Evolutionary conservation across 2,113 vertebrate species (phyloP), one percentile per base, ranked within the genome.

Genomic region (Garra rufa): DNA sequence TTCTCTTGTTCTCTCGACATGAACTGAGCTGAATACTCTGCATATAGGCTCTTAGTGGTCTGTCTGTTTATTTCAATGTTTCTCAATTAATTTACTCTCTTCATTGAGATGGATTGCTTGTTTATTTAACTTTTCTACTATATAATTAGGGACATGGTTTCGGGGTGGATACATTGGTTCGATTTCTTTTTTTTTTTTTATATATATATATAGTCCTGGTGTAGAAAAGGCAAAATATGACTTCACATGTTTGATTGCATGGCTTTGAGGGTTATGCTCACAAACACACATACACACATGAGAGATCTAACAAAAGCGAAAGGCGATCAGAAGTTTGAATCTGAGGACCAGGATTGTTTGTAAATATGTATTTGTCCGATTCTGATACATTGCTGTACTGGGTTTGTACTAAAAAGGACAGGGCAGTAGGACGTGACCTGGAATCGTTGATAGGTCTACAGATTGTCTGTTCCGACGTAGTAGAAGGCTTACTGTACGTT

Each of bases 311-410:
- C 38, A 82, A 34, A 76, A 46, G 26, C 10, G 43, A 57, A 67
- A 79, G 57, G 83, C 46, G 63, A 55, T 85, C 17, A 87, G 76
- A 46, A 86, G 74, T 90, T 88, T 91, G 74, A 85, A 90, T 84
- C 82, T 26, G 76, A 86, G 70, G 81, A 87, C 82, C 77, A 38
- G 76, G 41, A 2, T 91, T 85, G 83, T 85, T 90, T 94, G 93
- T 94, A 94, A 91, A 94, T 94, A 94, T 91, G 90, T 92, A 92
- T 92, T 91, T 91, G 91, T 94, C 92, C 83, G 82, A 85, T 89
- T 91, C 89, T 89, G 87, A 88, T 88, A 92, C 75, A 90, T 85
- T 89, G 89, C 91, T 88, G 14, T 85, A 89, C 88, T 87, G 41
- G 89, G 91, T 94, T 93, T 93, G 88, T 92, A 93, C 92, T 85